A percentile compares a stretch with the other conserved stretches of the same genome.
These are phyloP conservation scores for Eubucco bourcierii DNA, from an alignment of 2,113 vertebrate genomes.

Conservation along the genomic window DNA sequence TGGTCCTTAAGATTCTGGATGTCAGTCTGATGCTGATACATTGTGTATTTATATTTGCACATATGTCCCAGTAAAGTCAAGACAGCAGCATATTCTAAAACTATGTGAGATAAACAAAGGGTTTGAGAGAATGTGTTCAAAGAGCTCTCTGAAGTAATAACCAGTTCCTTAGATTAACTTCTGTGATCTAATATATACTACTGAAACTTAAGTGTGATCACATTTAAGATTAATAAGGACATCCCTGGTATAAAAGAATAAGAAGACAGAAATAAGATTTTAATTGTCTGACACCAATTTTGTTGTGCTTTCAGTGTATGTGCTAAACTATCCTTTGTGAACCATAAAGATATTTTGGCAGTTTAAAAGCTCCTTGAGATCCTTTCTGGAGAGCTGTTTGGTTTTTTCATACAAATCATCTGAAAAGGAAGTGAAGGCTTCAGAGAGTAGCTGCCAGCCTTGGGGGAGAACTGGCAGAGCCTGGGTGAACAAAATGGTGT, in stretches of 20 bases:
- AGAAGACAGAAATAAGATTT: not conserved
- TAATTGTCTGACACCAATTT: not conserved
- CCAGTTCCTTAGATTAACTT: not conserved
- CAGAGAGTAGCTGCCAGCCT: not conserved
- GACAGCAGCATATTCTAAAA: not conserved
- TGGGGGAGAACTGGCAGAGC: not conserved
- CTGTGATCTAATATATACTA: not conserved
- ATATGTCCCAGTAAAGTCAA: not conserved
- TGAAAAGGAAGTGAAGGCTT: not conserved
- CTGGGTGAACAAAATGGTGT: too few species aligned
- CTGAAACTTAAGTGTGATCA: not conserved
- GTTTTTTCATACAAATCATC: not conserved
- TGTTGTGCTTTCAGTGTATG: not conserved
- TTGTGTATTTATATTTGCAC: not conserved
- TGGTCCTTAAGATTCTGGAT: not conserved
- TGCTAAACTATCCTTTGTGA: not conserved
- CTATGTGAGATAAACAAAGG: not conserved
- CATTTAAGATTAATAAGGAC: not conserved
- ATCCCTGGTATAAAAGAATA: not conserved
- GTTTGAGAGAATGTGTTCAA: not conserved
- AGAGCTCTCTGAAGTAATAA: not conserved
- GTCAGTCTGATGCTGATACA: not conserved
- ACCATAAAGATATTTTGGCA: not conserved
- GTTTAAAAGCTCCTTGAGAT: not conserved
- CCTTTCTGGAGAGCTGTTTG: not conserved